Evolutionary conservation across 2,888 invertebrate species (phyloP).

Genomic region (Hirtodrosophila trivittata): DNA sequence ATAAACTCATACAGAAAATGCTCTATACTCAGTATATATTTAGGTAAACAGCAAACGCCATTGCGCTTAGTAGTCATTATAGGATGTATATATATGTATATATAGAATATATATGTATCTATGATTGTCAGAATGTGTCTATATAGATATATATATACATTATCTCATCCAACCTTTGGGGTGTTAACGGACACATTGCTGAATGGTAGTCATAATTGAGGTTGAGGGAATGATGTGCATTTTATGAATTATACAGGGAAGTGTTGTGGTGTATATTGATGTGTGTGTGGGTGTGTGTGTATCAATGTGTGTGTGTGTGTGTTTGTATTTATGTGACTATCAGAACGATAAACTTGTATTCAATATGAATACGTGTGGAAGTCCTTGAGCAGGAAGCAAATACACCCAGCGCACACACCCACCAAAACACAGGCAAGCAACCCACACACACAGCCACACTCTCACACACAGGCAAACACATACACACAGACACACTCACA

Average conservation of each 20-base stretch:
- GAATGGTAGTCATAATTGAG: slow-evolving; percentile 68
- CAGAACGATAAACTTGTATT: slow-evolving; percentile 54
- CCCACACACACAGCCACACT: slow-evolving; percentile 1
- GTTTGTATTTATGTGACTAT: slow-evolving; percentile 50
- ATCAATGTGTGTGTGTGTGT: slow-evolving; percentile 13
- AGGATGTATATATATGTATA: background rate
- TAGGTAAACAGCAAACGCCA: too few relatives aligned
- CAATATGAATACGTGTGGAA: slow-evolving; percentile 55
- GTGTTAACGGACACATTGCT: slow-evolving; percentile 50
- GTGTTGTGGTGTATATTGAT: slow-evolving; percentile 19
- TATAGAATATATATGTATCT: too few relatives aligned
- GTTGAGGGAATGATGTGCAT: slow-evolving; percentile 76
- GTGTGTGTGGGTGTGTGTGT: slow-evolving; percentile 6
- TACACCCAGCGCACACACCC: slow-evolving; percentile 30
- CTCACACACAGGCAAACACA: slow-evolving; percentile 1
- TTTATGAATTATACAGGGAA: slow-evolving; percentile 70
- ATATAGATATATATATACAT: slow-evolving; percentile 1
- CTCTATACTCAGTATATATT: too few relatives aligned
- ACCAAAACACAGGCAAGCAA: background rate
- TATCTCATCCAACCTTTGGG: slow-evolving; percentile 22
- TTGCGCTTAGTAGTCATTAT: slow-evolving; percentile 20
- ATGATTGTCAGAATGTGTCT: too few relatives aligned
- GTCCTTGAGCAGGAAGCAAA: slow-evolving; percentile 56
- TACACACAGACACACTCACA: background rate
- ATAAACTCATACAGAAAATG: too few relatives aligned